Base-by-base conservation (phyloP, 2,797 vertebrate species). In the Hylomyscus alleni region DNA sequence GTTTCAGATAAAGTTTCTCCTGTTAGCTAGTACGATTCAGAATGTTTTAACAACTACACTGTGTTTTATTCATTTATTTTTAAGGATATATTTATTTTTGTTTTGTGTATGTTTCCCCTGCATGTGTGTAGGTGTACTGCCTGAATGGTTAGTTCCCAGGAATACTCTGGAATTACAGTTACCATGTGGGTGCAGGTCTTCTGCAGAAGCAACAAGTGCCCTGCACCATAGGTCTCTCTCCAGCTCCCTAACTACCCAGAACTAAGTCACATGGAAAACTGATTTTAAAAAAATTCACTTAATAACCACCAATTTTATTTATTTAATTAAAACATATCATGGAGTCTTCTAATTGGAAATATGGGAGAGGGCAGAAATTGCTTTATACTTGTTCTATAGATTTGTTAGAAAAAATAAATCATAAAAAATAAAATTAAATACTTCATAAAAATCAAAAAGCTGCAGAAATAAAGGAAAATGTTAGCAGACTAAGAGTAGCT, bases 341-440 rank as follows among this genome's bases (percentile, higher is more conserved):
- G 14, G 14, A 47, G 7, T 97, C 20, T 94, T 94, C 86, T 94
- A 50, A 80, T 3, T 93, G 52, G 31, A 17, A 93, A 97, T 86
- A 78, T 10, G n/a, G 15, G 26, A 50, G 40, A 85, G 11, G 31
- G 14, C 29, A 31, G 10, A 22, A 2, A 73, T 29, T 60, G 20
- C 72, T 97, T 95, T 88, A 67, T 37, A 93, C 31, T 96, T 84
- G 90, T n/a, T 82, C n/a, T 76, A 85, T 52, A 96, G 92, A 96
- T 73, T 95, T 94, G 37, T 50, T 52, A 90, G 6, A 34, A 96
- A 96, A 37, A 78, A 83, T 80, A 95, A 87, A 92, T 81, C 92
- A 91, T 91, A 54, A 93, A 15, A 91, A 89, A 83, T 78, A 84
- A 76, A 94, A 85, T 88, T 92, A 65, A 89, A 4, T 77, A 92